Percentiles rank a stretch among this genome's conserved stretches.
Evolutionary conservation across 1,140 invertebrate species (phyloP).

Genomic region (Pectinophora gossypiella): DNA sequence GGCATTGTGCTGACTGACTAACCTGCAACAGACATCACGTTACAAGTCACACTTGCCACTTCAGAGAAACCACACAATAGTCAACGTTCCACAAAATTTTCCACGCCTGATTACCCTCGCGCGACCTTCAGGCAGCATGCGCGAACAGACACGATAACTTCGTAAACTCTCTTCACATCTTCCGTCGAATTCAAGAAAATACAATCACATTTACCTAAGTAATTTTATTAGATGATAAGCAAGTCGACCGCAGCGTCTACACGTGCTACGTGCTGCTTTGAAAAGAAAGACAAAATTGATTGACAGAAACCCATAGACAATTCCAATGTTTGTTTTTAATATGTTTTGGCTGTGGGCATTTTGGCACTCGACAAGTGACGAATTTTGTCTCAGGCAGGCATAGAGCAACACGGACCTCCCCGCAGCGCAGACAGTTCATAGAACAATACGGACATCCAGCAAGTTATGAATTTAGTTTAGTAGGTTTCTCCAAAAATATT

Average conservation of each 20-base stretch:
- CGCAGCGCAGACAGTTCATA: no score
- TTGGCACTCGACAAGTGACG: no score
- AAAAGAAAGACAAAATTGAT: conserved; percentile 43
- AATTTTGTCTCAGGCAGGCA: no score
- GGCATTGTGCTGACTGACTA: conserved; percentile 82
- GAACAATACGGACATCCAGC: no score
- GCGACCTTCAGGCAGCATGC: background rate
- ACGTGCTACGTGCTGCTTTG: conserved; percentile 64
- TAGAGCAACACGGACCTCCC: no score
- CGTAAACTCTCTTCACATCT: no score
- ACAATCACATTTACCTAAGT: conserved; percentile 36
- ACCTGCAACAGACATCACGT: background rate
- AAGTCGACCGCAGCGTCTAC: conserved; percentile 61
- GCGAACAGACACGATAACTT: background rate
- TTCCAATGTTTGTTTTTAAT: no score
- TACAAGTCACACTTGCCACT: background rate
- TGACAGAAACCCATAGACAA: no score
- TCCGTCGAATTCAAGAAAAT: no score
- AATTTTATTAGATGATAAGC: conserved; percentile 40
- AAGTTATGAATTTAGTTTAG: no score
- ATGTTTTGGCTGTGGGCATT: no score
- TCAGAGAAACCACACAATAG: background rate
- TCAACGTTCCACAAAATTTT: background rate
- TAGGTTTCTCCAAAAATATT: no score
- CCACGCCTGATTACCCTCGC: background rate